A percentile compares a stretch with the other conserved stretches of the same genome.
Conservation (phyloP, 2,888 invertebrate species). For the Scaeva pyrastri region DNA sequence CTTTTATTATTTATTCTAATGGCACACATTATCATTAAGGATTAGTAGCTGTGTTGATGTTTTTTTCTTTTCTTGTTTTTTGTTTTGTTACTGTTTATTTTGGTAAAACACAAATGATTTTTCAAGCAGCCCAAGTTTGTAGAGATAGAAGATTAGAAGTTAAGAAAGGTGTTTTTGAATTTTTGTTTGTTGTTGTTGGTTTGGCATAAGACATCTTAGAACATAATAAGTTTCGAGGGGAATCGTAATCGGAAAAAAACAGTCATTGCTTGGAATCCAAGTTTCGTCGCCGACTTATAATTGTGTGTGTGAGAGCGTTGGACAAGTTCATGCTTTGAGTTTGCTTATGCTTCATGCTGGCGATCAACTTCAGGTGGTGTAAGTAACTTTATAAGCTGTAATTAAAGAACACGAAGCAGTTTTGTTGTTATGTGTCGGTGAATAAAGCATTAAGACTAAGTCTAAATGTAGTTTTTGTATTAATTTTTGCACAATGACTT, state of each 20-base stretch:
- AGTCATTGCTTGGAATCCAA: slow-evolving; percentile 56
- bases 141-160: slow-evolving; percentile 28
- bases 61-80: slow-evolving; percentile 1
- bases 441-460: slow-evolving; percentile 31
- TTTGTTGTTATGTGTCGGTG: slow-evolving; percentile 60
- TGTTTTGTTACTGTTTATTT: slow-evolving; percentile 12
- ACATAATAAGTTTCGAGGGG: slow-evolving; percentile 25
- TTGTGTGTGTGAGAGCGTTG: slow-evolving; percentile 39
- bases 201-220: slow-evolving; percentile 51
- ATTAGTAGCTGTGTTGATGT: slow-evolving; percentile 53
- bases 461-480: slow-evolving; percentile 2
- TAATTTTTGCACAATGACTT: slow-evolving; percentile 21
- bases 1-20: slow-evolving; percentile 69
- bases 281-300: slow-evolving; percentile 33
- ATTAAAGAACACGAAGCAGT: slow-evolving; percentile 59
- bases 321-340: slow-evolving; percentile 50
- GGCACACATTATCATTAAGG: slow-evolving; percentile 72
- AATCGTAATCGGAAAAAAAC: slow-evolving; percentile 22
- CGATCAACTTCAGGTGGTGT: slow-evolving; percentile 64
- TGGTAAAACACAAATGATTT: slow-evolving; percentile 37
- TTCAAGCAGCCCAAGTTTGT: slow-evolving; percentile 41
- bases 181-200: slow-evolving; percentile 30
- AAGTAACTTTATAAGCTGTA: slow-evolving; percentile 63
- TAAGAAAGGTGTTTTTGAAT: slow-evolving; percentile 23
- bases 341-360: slow-evolving; percentile 57